These are phyloP conservation scores for Hirundichthys speculiger DNA, from an alignment of 2,113 vertebrate genomes.

Conservation along the genomic window DNA sequence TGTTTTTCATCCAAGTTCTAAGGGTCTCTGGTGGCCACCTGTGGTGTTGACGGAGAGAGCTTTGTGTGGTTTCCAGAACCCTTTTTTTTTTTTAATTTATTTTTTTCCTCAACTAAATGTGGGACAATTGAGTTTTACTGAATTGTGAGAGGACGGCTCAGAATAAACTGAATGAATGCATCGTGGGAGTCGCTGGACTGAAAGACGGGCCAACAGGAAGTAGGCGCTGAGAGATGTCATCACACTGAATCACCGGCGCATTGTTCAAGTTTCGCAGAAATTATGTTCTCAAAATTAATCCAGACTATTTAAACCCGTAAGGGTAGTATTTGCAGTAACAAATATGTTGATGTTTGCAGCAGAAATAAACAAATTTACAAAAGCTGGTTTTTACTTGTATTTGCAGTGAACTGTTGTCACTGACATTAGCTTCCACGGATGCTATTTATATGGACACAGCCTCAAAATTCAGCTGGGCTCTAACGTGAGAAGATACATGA, in stretches of 20 bases:
- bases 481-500: too few species aligned
- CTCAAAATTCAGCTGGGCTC: too few species aligned
- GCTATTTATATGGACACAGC: too few species aligned
- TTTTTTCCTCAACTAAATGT: background rate
- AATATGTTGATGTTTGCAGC: too few species aligned
- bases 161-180: background rate
- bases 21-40: conserved; percentile 41
- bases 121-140: background rate
- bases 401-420: too few species aligned
- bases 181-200: background rate
- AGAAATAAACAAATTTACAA: too few species aligned
- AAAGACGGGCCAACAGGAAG: background rate
- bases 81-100: background rate
- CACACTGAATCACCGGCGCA: background rate
- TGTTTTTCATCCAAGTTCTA: conserved; percentile 53
- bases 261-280: too few species aligned
- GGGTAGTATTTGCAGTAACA: too few species aligned
- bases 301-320: too few species aligned
- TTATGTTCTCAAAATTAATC: too few species aligned
- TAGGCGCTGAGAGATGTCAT: background rate
- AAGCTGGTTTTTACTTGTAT: too few species aligned
- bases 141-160: background rate
- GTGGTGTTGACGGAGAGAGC: conserved; percentile 25
- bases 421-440: too few species aligned
- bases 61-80: conserved; percentile 38